Percentiles rank a stretch among this genome's conserved stretches.
These are phyloP conservation scores for Stenodera caucasica DNA, from an alignment of 2,888 invertebrate species.

Conservation along the genomic window DNA sequence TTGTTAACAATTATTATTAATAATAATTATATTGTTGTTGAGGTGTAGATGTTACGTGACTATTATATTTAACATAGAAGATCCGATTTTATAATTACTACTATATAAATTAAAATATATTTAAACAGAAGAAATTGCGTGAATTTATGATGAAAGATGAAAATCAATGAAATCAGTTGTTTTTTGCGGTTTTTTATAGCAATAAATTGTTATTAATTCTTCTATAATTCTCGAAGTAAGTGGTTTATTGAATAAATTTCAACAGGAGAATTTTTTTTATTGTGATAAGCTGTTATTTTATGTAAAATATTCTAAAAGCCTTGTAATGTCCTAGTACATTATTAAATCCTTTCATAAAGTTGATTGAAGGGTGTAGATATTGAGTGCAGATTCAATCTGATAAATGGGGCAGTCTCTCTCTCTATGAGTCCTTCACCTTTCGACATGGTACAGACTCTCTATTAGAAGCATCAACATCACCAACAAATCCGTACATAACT, in stretches of 20 bases:
- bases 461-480: background rate
- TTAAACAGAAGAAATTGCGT: too few relatives aligned
- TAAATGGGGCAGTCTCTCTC: constrained; percentile 30
- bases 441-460: too few relatives aligned
- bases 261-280: too few relatives aligned
- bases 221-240: too few relatives aligned
- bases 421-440: constrained; percentile 29
- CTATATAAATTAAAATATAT: too few relatives aligned
- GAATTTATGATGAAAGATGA: too few relatives aligned
- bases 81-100: background rate
- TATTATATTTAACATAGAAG: background rate
- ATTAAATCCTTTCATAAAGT: constrained; percentile 33
- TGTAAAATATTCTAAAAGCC: constrained; percentile 29
- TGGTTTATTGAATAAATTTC: too few relatives aligned
- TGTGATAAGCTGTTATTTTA: too few relatives aligned
- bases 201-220: too few relatives aligned
- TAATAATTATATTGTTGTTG: background rate
- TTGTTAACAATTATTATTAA: background rate
- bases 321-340: constrained; percentile 27
- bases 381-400: constrained; percentile 31
- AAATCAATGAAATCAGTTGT: too few relatives aligned
- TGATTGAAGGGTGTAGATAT: constrained; percentile 33
- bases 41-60: background rate
- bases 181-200: too few relatives aligned
- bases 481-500: background rate